These are phyloP conservation scores for Suncus etruscus DNA, from an alignment of 2,113 vertebrate genomes.

Conservation along the genomic window DNA sequence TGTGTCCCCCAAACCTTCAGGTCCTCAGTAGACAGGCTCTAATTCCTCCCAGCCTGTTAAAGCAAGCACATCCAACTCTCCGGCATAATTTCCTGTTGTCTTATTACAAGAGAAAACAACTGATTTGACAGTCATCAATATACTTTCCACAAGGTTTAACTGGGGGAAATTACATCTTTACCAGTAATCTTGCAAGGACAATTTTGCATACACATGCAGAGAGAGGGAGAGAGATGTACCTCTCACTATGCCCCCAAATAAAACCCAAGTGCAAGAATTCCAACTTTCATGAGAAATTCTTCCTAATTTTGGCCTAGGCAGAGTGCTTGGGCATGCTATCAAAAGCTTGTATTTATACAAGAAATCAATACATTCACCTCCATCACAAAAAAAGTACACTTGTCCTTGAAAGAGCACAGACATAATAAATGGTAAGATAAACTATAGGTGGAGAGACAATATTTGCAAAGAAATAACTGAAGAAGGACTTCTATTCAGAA, in stretches of 20 bases:
- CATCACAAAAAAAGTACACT: neutral
- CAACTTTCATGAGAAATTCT: too few relatives aligned
- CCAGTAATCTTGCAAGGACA: neutral
- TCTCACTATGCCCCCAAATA: too few relatives aligned
- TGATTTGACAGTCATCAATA: too few relatives aligned
- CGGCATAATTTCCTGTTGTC: too few relatives aligned
- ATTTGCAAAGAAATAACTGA: neutral
- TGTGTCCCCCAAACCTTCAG: too few relatives aligned
- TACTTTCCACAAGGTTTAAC: neutral
- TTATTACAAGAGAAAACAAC: too few relatives aligned
- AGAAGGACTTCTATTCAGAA: neutral
- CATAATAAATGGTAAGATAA: neutral
- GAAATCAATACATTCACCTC: neutral
- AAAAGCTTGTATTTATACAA: neutral
- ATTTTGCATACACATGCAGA: neutral
- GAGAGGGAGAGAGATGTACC: too few relatives aligned
- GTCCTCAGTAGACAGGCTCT: too few relatives aligned
- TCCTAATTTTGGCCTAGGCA: too few relatives aligned
- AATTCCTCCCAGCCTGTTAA: too few relatives aligned
- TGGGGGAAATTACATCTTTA: neutral
- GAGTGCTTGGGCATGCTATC: neutral
- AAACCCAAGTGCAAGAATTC: too few relatives aligned
- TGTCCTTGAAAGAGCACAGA: neutral
- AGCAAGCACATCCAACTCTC: too few relatives aligned
- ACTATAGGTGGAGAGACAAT: neutral